Percentiles rank a stretch among this genome's conserved stretches.
These are phyloP conservation scores for Centroberyx gerrardi DNA, from an alignment of 2,797 vertebrate species.

Conservation along the genomic window DNA sequence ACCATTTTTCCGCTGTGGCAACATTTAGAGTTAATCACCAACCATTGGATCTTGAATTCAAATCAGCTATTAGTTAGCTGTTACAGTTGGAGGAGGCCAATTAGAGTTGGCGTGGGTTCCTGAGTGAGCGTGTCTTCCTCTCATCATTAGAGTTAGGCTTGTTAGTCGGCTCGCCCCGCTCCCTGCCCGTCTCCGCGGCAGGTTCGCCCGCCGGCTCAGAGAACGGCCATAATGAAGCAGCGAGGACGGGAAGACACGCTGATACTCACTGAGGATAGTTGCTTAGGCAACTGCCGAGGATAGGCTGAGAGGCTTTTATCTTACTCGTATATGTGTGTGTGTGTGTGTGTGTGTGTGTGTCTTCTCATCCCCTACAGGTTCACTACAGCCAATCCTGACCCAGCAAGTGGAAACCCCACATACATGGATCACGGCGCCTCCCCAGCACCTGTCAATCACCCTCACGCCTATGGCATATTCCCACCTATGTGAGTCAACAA, in stretches of 20 bases:
- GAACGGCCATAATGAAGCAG: conserved; percentile 65
- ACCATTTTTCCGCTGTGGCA: conserved; percentile 36
- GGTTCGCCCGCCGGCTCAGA: conserved; percentile 21
- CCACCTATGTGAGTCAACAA: conserved; percentile 90
- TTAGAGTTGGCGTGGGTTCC: conserved; percentile 72
- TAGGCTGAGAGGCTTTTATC: conserved; percentile 44
- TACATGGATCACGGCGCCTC: conserved; percentile 97
- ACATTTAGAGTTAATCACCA: conserved; percentile 71
- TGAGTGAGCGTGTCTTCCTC: conserved; percentile 68
- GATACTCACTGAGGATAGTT: conserved; percentile 58
- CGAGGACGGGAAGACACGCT: conserved; percentile 62
- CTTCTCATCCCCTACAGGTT: conserved; percentile 83
- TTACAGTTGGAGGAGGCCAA: conserved; percentile 79
- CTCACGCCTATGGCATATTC: conserved; percentile 91
- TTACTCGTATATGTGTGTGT: conserved; percentile 18
- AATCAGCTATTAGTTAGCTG: conserved; percentile 77
- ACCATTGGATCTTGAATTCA: conserved; percentile 75
- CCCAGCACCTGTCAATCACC: conserved; percentile 89
- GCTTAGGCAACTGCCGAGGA: conserved; percentile 73
- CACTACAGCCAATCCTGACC: conserved; percentile 89
- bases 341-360: conserved; percentile 23
- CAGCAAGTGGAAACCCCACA: conserved; percentile 85
- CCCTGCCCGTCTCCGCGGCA: conserved; percentile 44
- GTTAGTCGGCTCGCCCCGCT: conserved; percentile 70
- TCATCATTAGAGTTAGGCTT: conserved; percentile 82